phyloP scores from a whole-genome alignment of 2,888 invertebrate genomes.

The Tiphia femorata region DNA sequence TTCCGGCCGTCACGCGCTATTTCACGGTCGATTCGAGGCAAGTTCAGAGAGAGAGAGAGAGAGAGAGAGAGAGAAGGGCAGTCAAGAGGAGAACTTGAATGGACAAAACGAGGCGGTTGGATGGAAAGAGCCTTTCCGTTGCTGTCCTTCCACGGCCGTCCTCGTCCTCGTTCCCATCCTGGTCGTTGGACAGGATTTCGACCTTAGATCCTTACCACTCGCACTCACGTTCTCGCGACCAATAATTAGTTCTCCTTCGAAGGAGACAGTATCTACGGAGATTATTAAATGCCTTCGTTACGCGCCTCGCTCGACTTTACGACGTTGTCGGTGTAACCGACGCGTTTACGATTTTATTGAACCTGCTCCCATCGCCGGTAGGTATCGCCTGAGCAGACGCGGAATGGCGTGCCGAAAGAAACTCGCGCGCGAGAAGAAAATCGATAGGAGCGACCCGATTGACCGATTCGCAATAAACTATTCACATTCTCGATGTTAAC shows the following conservation, averaged over 20 bases:
- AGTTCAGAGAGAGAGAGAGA: constrained; percentile 2
- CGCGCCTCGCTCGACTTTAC: constrained; percentile 25
- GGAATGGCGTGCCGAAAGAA: not conserved
- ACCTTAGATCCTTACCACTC: too few species aligned
- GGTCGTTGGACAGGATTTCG: too few species aligned
- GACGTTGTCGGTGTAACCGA: constrained; percentile 38
- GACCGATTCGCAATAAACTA: constrained; percentile 18
- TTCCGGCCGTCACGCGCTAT: not conserved
- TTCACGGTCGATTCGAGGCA: not conserved
- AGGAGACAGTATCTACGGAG: constrained; percentile 8
- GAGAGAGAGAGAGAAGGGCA: constrained; percentile 13
- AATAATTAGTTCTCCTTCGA: constrained; percentile 27
- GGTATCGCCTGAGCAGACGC: constrained; percentile 12
- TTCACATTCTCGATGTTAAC: too few species aligned
- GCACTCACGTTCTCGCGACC: too few species aligned
- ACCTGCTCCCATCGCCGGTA: constrained; percentile 10
- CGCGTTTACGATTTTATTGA: constrained; percentile 48
- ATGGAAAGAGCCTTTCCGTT: not conserved
- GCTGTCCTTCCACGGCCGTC: too few species aligned
- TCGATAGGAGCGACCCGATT: constrained; percentile 21
- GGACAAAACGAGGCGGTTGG: not conserved
- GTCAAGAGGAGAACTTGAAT: not conserved
- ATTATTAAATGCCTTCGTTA: constrained; percentile 27
- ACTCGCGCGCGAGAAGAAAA: constrained; percentile 15
- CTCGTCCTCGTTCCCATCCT: not conserved